Conservation (phyloP, 1,140 invertebrate genomes). For the Chelonus insularis region DNA sequence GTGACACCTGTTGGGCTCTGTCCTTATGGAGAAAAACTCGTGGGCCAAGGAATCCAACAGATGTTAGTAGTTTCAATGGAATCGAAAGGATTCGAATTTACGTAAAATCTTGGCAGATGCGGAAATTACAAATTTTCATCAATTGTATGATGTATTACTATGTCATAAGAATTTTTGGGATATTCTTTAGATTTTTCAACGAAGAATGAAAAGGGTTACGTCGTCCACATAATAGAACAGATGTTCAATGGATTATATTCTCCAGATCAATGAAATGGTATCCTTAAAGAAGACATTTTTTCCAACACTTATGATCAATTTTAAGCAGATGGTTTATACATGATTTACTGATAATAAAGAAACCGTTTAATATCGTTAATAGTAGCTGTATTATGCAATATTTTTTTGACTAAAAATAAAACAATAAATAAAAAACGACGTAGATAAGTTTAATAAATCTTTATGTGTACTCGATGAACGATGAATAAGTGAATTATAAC, state of each 20-base stretch:
- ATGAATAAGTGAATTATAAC: no score
- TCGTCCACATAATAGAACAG: conserved; percentile 6
- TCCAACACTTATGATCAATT: no score
- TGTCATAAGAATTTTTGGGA: conserved; percentile 4
- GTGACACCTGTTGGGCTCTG: not conserved
- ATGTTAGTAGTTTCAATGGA: not conserved
- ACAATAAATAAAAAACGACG: no score
- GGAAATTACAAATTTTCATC: conserved; percentile 1
- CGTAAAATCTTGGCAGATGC: conserved; percentile 10
- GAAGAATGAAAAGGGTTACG: not conserved
- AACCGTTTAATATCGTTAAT: no score
- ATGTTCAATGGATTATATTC: conserved; percentile 1
- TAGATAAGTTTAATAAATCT: no score
- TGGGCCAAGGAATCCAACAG: not conserved
- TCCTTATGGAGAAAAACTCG: not conserved
- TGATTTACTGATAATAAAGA: no score
- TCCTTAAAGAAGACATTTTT: no score
- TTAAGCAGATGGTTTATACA: no score
- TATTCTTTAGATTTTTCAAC: not conserved
- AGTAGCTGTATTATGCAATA: no score
- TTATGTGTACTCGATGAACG: no score
- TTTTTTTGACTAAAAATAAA: no score
- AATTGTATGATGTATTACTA: not conserved
- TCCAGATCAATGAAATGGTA: no score
- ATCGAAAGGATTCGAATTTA: not conserved